Base-by-base conservation (phyloP, 2,113 vertebrate genomes). In the Chitala chitala region DNA sequence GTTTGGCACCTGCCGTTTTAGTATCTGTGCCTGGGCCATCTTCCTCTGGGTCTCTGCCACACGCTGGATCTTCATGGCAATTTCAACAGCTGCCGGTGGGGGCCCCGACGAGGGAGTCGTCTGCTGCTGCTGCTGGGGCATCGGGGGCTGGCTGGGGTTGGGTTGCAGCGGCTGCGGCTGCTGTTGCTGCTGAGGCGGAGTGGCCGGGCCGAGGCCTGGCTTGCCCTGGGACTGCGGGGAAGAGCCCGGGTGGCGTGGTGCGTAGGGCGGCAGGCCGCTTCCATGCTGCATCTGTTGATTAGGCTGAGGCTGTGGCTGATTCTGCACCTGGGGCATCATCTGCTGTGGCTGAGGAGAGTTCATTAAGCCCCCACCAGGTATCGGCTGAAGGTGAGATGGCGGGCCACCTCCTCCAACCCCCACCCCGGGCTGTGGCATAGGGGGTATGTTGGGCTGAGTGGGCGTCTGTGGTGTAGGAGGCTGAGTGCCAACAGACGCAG, bases 1-100 rank as follows among this genome's bases (percentile, higher is more conserved):
- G 36, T 83, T 84, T 0, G 83, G 59, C 24, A 29, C 85, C 42
- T 82, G 88, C 40, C 95, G 92, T 84, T 95, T 94, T 78, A 94
- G 90, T 75, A 92, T 90, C 68, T 94, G 87, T 22, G 74, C 78
- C 1, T 96, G 94, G 26, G 94, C 94, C 94, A 97, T 96, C 86
- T 98, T 94, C 80, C 96, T 90, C 83, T 99, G 96, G 4, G 92
- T 94, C 83, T 99, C 95, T 0, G 97, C 97, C 0, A 95, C 90
- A 40, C 94, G 91, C 82, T 98, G 96, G 80, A 99, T 99, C 85
- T 98, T 95, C 85, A 98, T 92, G 15, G 97, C 97, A 65, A 95
- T 95, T 83, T 99, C 97, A 63, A 99, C 93, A 0, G 97, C 96
- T 4, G 94, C 96, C 0, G 93, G 86, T 38, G 97, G 97, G 38